Conservation (phyloP, 2,113 vertebrate species). For the Phyllostomus discolor region DNA sequence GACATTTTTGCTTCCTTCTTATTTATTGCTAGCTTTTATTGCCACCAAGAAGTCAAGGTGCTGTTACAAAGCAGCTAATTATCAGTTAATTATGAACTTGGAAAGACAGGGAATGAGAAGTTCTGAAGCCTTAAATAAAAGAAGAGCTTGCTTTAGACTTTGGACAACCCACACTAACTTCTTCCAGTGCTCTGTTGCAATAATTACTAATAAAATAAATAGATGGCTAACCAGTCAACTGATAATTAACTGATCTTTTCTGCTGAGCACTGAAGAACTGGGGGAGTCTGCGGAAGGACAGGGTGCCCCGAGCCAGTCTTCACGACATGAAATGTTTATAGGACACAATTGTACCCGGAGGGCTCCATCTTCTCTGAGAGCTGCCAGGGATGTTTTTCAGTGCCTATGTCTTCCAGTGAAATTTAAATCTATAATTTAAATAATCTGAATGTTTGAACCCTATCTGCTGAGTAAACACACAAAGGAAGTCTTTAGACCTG, state of each 20-base stretch:
- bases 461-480: conserved; percentile 96
- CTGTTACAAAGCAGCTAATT: conserved; percentile 85
- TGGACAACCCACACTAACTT: conserved; percentile 82
- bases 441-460: conserved; percentile 96
- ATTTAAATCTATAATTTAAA: conserved; percentile 95
- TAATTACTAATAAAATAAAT: conserved; percentile 93
- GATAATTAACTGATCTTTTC: conserved; percentile 90
- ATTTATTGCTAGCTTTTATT: conserved; percentile 88
- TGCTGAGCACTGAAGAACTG: conserved; percentile 82
- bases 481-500: conserved; percentile 96
- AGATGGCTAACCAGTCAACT: conserved; percentile 89
- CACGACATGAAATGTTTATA: conserved; percentile 87
- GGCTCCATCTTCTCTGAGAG: conserved; percentile 86
- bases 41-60: conserved; percentile 82
- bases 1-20: conserved; percentile 82
- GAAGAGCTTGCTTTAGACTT: conserved; percentile 83
- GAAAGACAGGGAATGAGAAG: conserved; percentile 79
- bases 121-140: conserved; percentile 83
- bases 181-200: conserved; percentile 83
- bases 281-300: conserved; percentile 75
- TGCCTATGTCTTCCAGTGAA: conserved; percentile 90
- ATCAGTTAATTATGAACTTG: conserved; percentile 91
- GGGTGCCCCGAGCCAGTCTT: conserved; percentile 82
- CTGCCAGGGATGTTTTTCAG: conserved; percentile 90
- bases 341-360: conserved; percentile 87